Base-by-base conservation (phyloP, 2,888 invertebrate genomes). In the Eilema depressum region DNA sequence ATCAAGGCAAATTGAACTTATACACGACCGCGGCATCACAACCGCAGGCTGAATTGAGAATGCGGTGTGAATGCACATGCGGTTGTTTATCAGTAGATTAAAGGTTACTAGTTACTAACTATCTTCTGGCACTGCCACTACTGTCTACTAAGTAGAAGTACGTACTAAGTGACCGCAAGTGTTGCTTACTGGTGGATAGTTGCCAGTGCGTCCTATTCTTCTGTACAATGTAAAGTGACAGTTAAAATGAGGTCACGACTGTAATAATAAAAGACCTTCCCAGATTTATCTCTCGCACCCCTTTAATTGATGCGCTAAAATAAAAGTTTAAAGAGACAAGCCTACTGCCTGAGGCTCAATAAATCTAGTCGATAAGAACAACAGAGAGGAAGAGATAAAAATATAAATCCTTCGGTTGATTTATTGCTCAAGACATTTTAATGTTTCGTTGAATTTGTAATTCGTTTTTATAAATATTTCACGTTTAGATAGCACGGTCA, bases 331-430 rank as follows among this genome's bases (percentile, higher is more conserved):
- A 28, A 14, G 62, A 59, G 69, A 66, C 23, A 70, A 72, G 63
- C 72, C 68, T 63, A 17, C 61, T 70, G 69, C 28, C 28, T 64
- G 28, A 67, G 66, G 57, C 61, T 66, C 78, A 70, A 82, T 80
- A 82, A 82, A 80, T 82, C 76, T 78, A 70, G 33, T 56, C 63
- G 80, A 80, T 80, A 80, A 78, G 75, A 37, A 69, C 70, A 64
- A 71, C 68, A 68, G 33, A 56, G 64, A 17, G 66, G 57, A 14
- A 56, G 60, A 82, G 75, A 75, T 78, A 78, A 71, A 57, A 70
- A 69, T 71, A 75, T 74, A 82, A 82, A 73, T 75, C 80, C 66
- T 64, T 53, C 66, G 5, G 23, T 67, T 77, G 73, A 80, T 82
- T 77, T 79, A 79, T 71, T 64, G 62, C 65, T 26, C 1, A 5